These are phyloP conservation scores for Mesocentrotus franciscanus DNA, from an alignment of 53 echinoderm and acorn worm species.

Conservation along the genomic window DNA sequence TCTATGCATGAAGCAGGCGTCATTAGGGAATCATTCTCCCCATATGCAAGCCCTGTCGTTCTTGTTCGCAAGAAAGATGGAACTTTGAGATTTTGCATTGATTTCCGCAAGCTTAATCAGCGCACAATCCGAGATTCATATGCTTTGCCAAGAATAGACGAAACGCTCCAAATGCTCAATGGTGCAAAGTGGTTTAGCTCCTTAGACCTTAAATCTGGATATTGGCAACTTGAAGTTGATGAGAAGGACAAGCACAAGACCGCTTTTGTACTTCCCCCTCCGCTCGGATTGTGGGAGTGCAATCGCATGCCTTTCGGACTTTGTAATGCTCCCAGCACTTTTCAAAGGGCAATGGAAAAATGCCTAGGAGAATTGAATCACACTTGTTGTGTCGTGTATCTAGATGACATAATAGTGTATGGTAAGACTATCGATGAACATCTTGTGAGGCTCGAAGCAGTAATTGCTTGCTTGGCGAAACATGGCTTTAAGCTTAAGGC, in stretches of 20 bases:
- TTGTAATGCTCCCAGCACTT: conserved; percentile 69
- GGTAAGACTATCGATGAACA: conserved; percentile 64
- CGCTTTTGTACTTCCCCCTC: conserved; percentile 66
- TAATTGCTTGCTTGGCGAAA: conserved; percentile 59
- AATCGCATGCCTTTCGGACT: conserved; percentile 72
- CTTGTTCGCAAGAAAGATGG: conserved; percentile 73
- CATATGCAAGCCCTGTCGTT: conserved; percentile 72
- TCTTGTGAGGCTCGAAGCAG: conserved; percentile 61
- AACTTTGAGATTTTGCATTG: conserved; percentile 64
- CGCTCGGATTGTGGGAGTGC: conserved; percentile 67
- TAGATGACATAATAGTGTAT: conserved; percentile 72
- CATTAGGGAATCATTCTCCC: conserved; percentile 66
- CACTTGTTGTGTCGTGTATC: conserved; percentile 62
- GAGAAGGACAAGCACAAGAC: conserved; percentile 69
- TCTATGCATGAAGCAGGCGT: conserved; percentile 57
- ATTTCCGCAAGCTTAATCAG: conserved; percentile 65
- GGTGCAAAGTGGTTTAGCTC: conserved; percentile 72
- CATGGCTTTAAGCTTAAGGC: conserved; percentile 74
- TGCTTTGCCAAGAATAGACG: conserved; percentile 72
- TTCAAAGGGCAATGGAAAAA: conserved; percentile 68
- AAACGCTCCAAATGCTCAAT: conserved; percentile 62
- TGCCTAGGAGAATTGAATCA: conserved; percentile 68
- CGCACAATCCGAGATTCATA: conserved; percentile 63
- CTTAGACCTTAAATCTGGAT: conserved; percentile 66
- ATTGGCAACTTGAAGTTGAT: conserved; percentile 69